A percentile compares a stretch with the other conserved stretches of the same genome.
These are phyloP conservation scores for Lithobates sylvaticus DNA, from an alignment of 2,797 vertebrate species.

Conservation along the genomic window DNA sequence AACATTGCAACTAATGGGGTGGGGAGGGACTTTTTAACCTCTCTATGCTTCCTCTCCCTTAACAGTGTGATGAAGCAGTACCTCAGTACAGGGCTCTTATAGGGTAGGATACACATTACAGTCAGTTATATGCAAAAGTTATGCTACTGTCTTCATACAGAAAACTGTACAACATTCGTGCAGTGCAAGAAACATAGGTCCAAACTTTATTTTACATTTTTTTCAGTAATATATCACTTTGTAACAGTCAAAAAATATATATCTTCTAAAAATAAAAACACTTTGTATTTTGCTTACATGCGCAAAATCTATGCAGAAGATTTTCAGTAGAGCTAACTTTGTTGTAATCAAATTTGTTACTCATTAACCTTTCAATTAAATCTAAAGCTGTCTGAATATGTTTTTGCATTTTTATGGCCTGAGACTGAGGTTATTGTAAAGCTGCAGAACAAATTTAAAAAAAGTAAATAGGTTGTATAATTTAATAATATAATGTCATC, in stretches of 20 bases:
- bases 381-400: background rate
- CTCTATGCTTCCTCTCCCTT: too few relatives aligned
- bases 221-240: background rate
- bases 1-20: too few relatives aligned
- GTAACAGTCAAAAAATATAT: background rate
- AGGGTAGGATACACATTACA: too few relatives aligned
- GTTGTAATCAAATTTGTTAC: background rate
- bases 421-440: too few relatives aligned
- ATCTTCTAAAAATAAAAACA: conserved; percentile 3
- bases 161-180: background rate
- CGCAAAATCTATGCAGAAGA: background rate
- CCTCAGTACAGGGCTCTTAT: too few relatives aligned
- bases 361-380: background rate
- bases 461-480: too few relatives aligned
- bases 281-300: background rate
- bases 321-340: background rate
- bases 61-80: too few relatives aligned
- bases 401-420: background rate
- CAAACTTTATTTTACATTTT: background rate
- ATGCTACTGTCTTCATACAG: too few relatives aligned
- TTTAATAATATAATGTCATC: background rate
- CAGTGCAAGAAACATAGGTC: background rate
- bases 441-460: background rate
- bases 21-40: too few relatives aligned
- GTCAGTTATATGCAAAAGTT: too few relatives aligned